These are phyloP conservation scores for Torymus aiolomorphi DNA, from an alignment of 2,888 invertebrate species.

Conservation along the genomic window DNA sequence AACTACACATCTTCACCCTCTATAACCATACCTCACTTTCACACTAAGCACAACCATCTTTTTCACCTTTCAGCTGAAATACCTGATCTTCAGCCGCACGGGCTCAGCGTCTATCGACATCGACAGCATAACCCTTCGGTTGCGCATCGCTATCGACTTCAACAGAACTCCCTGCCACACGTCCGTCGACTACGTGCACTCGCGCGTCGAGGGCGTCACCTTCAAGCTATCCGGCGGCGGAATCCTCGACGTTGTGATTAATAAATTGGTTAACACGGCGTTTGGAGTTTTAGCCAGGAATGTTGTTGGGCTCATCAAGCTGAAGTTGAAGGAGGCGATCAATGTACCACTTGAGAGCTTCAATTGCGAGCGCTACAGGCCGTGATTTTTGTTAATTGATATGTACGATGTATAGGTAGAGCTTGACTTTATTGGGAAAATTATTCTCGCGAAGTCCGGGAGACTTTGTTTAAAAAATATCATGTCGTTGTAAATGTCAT, in stretches of 20 bases:
- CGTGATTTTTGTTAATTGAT: conserved; percentile 30
- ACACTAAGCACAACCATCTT: neutral
- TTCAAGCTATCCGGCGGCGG: neutral
- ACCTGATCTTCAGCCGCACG: neutral
- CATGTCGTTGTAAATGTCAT: no score
- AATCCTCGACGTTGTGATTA: neutral
- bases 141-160: conserved; percentile 12
- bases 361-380: conserved; percentile 60
- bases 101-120: neutral
- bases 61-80: neutral
- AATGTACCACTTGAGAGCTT: conserved; percentile 48
- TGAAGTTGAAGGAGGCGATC: conserved; percentile 8
- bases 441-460: no score
- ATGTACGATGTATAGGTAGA: no score
- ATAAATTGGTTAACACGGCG: neutral
- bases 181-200: neutral
- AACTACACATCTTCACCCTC: neutral
- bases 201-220: neutral
- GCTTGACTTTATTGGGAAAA: no score
- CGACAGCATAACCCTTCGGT: neutral
- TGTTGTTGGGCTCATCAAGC: neutral
- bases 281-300: neutral
- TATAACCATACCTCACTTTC: no score
- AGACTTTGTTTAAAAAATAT: no score
- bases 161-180: conserved; percentile 12